These are phyloP conservation scores for Drosophila repletoides DNA, from an alignment of 1,140 invertebrate species.

Conservation along the genomic window DNA sequence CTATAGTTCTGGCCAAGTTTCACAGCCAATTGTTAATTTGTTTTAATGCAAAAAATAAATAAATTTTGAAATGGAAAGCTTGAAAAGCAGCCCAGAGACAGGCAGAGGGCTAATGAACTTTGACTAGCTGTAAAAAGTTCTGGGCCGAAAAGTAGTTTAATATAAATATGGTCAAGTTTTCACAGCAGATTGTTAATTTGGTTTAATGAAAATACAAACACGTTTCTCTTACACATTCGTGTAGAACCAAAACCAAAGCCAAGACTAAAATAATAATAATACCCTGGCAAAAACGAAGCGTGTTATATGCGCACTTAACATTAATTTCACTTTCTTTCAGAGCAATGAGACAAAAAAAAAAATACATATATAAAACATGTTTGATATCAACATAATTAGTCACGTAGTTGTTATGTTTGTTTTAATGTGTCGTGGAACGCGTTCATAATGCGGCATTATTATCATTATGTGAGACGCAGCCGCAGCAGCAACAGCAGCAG, in stretches of 20 bases:
- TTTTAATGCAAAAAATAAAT: too few species aligned
- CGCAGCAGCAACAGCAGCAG: conserved; percentile 24
- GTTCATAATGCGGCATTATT: conserved; percentile 73
- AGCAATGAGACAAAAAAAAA: conserved; percentile 2
- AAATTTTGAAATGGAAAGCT: too few species aligned
- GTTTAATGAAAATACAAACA: conserved; percentile 59
- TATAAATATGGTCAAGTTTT: conserved; percentile 20
- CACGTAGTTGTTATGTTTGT: conserved; percentile 79
- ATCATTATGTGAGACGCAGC: conserved; percentile 48
- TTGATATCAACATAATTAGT: conserved; percentile 81
- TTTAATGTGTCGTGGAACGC: conserved; percentile 72
- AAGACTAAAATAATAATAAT: conserved; percentile 28
- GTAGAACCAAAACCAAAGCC: conserved; percentile 22
- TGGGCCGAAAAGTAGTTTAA: conserved; percentile 4
- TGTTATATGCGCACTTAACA: conserved; percentile 70
- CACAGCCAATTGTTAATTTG: too few species aligned
- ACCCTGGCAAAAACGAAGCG: conserved; percentile 42
- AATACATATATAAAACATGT: conserved; percentile 29
- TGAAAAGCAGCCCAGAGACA: too few species aligned
- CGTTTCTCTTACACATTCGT: conserved; percentile 39
- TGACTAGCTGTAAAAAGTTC: background rate
- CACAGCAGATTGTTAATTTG: conserved; percentile 49
- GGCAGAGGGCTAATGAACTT: background rate
- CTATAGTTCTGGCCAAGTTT: too few species aligned
- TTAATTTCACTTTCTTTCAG: conserved; percentile 76